Evolutionary conservation across 1,140 invertebrate species (phyloP).

Genomic region (Pogonus chalceus): DNA sequence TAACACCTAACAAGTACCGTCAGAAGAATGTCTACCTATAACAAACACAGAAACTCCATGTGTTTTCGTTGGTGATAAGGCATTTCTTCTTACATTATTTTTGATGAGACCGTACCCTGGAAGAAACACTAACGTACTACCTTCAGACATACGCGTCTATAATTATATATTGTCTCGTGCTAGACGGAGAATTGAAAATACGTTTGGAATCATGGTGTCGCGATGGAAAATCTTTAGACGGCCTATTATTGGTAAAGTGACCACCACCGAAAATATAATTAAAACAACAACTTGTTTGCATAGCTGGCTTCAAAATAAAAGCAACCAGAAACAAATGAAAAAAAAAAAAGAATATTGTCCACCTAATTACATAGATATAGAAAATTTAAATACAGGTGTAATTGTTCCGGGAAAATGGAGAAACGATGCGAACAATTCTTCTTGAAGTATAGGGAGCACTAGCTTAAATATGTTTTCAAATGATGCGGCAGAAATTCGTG

Average conservation of each 20-base stretch:
- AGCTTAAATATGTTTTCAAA: too few relatives aligned
- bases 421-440: too few relatives aligned
- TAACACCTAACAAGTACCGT: not conserved
- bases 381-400: too few relatives aligned
- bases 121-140: constrained; percentile 22
- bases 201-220: constrained; percentile 28
- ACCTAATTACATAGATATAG: too few relatives aligned
- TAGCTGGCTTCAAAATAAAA: too few relatives aligned
- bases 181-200: constrained; percentile 26
- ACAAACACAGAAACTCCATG: constrained; percentile 15
- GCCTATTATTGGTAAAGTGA: constrained; percentile 14
- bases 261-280: not conserved
- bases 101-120: constrained; percentile 37
- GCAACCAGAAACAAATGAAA: too few relatives aligned
- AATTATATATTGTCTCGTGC: constrained; percentile 36
- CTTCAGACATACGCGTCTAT: constrained; percentile 29
- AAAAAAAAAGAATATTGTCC: too few relatives aligned
- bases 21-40: not conserved
- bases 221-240: constrained; percentile 23
- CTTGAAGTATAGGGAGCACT: too few relatives aligned
- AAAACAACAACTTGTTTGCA: not conserved
- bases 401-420: too few relatives aligned
- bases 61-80: constrained; percentile 39
- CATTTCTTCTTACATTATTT: constrained; percentile 34
- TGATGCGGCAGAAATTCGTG: too few relatives aligned